Percentiles rank a stretch among this genome's conserved stretches.
phyloP scores from a whole-genome alignment of 2,113 vertebrate species.

The Artemisiospiza belli region DNA sequence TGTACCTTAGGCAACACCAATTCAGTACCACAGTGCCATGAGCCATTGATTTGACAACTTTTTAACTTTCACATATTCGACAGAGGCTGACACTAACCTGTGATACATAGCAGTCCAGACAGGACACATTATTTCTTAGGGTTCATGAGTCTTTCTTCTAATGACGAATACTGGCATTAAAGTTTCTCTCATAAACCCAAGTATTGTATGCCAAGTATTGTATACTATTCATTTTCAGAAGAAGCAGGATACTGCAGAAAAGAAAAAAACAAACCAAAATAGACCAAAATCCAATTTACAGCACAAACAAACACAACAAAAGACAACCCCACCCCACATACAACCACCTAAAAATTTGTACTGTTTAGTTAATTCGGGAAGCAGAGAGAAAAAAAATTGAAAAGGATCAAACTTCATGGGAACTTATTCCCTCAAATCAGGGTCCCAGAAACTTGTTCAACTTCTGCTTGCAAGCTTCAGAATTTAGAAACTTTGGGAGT shows the following conservation, averaged over 20 bases:
- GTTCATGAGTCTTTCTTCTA: not conserved
- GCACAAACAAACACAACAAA: not conserved
- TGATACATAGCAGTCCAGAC: not conserved
- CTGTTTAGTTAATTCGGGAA: not conserved
- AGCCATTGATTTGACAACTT: not conserved
- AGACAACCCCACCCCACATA: not conserved
- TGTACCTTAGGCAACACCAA: not conserved
- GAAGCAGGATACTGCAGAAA: not conserved
- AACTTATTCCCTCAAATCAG: not conserved
- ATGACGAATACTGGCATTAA: not conserved
- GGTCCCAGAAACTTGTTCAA: not conserved
- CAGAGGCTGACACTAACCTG: not conserved
- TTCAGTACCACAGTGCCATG: not conserved
- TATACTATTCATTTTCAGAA: not conserved
- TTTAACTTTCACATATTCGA: not conserved
- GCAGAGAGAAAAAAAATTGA: not conserved
- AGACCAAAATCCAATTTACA: not conserved
- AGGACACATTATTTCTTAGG: not conserved
- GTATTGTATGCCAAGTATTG: not conserved
- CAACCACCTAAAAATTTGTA: not conserved
- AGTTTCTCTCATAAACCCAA: not conserved
- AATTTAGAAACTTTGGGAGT: not conserved
- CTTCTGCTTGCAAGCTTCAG: not conserved
- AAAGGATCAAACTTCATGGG: not conserved
- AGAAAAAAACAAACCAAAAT: not conserved